Evolutionary conservation across 2,113 vertebrate species (phyloP), one percentile per base, ranked within the genome.

Genomic region (Alethe diademata): DNA sequence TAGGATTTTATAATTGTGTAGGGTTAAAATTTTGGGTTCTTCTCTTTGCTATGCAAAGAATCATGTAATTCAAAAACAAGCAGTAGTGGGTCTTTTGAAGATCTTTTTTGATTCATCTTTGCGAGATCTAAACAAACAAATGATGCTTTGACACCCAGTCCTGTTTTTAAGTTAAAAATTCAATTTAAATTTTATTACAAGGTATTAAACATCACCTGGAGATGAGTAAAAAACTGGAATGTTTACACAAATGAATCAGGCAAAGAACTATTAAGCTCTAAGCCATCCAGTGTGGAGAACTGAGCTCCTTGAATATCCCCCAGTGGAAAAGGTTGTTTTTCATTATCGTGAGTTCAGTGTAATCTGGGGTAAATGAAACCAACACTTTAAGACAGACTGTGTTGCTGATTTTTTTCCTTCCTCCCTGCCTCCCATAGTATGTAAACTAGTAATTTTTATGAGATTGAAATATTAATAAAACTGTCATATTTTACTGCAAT

Each of bases 381-480:
- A 88, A 67, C 4, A 24, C 3, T 65, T 86, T 31, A 38, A 53
- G 33, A 73, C 50, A 56, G 36, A 33, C 9, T 42, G 0, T 31
- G 12, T 47, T 82, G 22, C 7, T 88, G 36, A 12, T 7, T 23
- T 42, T 26, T 42, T 15, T 11, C 19, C 6, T 7, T 35, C 15
- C 9, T 11, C 8, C 2, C 2, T 4, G 3, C 13, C 2, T 4
- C 4, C 13, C 2, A 78, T 45, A n/a, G 3, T 72, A 54, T 53
- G 23, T 15, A 57, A 66, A 19, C 3, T 31, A 11, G 6, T 81
- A 36, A 35, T 61, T 86, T 74, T 81, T 8, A 14, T 67, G 35
- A 42, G 8, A 18, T 22, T 78, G 35, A 75, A 82, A 69, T 82
- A 51, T 43, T 38, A 19, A 25, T 67, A 50, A 79, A 83, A 42